Evolutionary conservation across 2,113 vertebrate genomes (phyloP), one percentile per base, ranked within the genome.

Genomic region (Glaucomys volans): DNA sequence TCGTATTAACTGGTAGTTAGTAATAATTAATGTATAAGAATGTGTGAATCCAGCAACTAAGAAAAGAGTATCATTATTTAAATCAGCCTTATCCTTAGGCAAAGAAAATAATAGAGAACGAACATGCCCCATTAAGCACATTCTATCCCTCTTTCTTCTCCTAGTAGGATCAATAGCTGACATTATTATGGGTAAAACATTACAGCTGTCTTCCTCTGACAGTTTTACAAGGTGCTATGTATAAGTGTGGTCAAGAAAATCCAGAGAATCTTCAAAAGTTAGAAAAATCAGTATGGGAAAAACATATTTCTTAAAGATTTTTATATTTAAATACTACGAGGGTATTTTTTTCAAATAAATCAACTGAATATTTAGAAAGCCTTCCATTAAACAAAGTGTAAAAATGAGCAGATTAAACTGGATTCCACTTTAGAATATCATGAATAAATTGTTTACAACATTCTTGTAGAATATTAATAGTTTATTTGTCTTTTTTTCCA

Each of bases 81-180:
- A 97, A 96, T 92, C 66, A 96, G 24, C 11, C 87, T 95, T 97
- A 54, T 96, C 90, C 52, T 64, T 80, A 86, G 86, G 95, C 95
- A 97, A 96, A 95, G 94, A 94, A 98, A 97, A 97, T 83, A 93
- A 76, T 85, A 94, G 88, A 92, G 88, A 98, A 85, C 76, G 97
- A 97, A 97, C 92, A 96, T 47, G 91, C 83, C 67, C 87, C 47
- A 96, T 98, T 96, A 97, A 94, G 47, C 87, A 66, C 50, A 69
- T 75, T 75, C 89, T 95, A n/a, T 93, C 88, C 75, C 66, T 28
- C 76, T 28, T 95, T 96, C 72, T 44, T 14, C 54, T 84, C 18
- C 74, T 54, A 64, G 87, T 97, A 76, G 95, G 71, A 98, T 98
- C 98, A 96, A 96, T 97, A 97, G 84, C 83, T 84, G 67, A n/a